Evolutionary conservation across 2,797 vertebrate genomes (phyloP), one percentile per base, ranked within the genome.

Genomic region (Dipus sagitta): DNA sequence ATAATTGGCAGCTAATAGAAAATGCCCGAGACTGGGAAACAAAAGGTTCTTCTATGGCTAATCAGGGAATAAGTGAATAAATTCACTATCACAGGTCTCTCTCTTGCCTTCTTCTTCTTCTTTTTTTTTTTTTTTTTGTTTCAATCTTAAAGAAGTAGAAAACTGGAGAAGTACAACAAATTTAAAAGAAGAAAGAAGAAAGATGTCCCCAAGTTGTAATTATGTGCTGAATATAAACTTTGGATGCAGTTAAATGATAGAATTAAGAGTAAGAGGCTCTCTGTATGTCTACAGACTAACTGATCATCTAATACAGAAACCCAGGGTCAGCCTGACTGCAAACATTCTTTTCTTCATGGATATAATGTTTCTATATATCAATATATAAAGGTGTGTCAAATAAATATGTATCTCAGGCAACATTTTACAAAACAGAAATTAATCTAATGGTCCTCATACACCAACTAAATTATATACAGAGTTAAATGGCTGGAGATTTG

Each of bases 381-480:
- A 93, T 94, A 92, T 82, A 67, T 28, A 72, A 92, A 95, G 47
- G 47, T 85, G 78, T 89, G 72, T 76, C 82, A 95, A 95, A 94
- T 88, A 95, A 94, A 81, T 68, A 81, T 86, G 32, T 54, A 62
- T 62, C 82, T 88, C 91, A 83, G 89, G 83, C 42, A 96, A 84
- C 30, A 93, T 86, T 94, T 97, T 76, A 93, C 72, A 91, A 93
- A 95, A 90, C 93, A 93, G 80, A 95, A 91, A 96, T 94, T 95
- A 95, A 95, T 86, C 79, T 93, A 78, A 80, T 79, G 71, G 72
- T 60, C 77, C 70, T 95, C 83, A 86, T 95, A 92, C 95, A 96
- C 96, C 95, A 94, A 86, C 30, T 93, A 96, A 97, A 97, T 96
- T 96, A 94, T 80, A 79, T 54, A 82, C n/a, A 18, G 84, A 91